Evolutionary conservation across 2,113 vertebrate species (phyloP), one percentile per base, ranked within the genome.

Genomic region (Dissostichus mawsoni): DNA sequence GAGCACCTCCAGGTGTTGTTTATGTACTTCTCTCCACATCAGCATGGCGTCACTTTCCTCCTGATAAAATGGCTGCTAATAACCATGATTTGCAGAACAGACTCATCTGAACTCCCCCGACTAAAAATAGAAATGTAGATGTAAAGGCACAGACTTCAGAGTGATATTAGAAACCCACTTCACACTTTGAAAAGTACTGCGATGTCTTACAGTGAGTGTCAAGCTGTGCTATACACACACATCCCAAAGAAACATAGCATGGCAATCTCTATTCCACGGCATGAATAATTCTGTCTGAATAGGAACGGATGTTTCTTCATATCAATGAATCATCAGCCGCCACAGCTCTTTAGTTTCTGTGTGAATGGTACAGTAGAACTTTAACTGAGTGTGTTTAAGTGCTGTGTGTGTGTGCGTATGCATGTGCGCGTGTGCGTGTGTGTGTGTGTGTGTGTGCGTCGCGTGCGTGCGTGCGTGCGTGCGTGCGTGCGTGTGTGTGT

Each of bases 281-380:
- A 95, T 94, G 87, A 94, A 95, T 94, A 94, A 95, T 94, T 94
- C 93, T 89, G 81, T 94, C 90, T 94, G 93, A 94, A 92, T 89
- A 92, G 83, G 82, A 84, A 47, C 61, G 83, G 85, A 93, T 87
- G 86, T 92, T 94, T 93, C 84, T 82, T 92, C 77, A 86, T 90
- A 91, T 93, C 89, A 92, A 83, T 92, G 93, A 94, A 90, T 93
- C 90, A 93, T 90, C 92, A 92, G 83, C 78, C 69, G 48, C 77
- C 80, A 76, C 84, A 88, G 78, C 80, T 82, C 84, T 88, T 82
- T 80, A 87, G 78, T 67, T 59, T 86, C 70, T 83, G 75, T 59
- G 69, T 77, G 69, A 83, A 67, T 71, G 69, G 64, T 83, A 69
- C 74, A 69, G 84, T 47, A 74, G 51, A 67, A 87, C 72, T 84